A percentile compares a stretch with the other conserved stretches of the same genome.
These are phyloP conservation scores for Heterodera carotae DNA, from an alignment of 1,140 invertebrate genomes.

Conservation along the genomic window DNA sequence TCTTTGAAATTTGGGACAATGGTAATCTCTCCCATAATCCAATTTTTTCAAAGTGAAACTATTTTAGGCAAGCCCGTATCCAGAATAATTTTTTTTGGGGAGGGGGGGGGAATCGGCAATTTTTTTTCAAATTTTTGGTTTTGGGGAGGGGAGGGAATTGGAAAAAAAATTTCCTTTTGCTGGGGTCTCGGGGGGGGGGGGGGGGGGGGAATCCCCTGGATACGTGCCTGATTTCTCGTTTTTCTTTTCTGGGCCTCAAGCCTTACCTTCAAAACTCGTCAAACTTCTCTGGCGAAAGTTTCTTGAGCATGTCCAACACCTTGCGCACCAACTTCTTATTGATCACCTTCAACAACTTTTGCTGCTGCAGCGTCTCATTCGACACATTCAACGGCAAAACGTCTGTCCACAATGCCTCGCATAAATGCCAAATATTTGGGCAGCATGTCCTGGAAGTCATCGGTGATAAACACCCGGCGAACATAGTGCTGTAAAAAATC, in stretches of 20 bases:
- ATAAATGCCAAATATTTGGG: slow-evolving; percentile 94
- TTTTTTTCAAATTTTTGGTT: too few relatives aligned
- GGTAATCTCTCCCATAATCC: too few relatives aligned
- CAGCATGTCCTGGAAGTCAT: slow-evolving; percentile 99
- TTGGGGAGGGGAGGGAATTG: too few relatives aligned
- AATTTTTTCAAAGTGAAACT: too few relatives aligned
- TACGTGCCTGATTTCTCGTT: too few relatives aligned
- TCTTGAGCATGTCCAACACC: slow-evolving; percentile 90
- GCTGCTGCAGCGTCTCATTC: slow-evolving; percentile 90
- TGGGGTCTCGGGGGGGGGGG: too few relatives aligned
- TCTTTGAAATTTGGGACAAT: too few relatives aligned
- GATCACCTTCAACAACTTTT: slow-evolving; percentile 97
- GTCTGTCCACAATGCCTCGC: slow-evolving; percentile 96
- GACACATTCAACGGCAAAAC: slow-evolving; percentile 97
- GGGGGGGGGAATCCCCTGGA: too few relatives aligned
- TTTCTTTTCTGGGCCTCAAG: slow-evolving; percentile 66
- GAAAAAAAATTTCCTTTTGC: too few relatives aligned
- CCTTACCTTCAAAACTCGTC: slow-evolving; percentile 97
- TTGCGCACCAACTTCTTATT: slow-evolving; percentile 98
- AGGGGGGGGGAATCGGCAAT: too few relatives aligned
- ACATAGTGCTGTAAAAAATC: slow-evolving; percentile 81
- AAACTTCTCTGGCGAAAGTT: slow-evolving; percentile 86
- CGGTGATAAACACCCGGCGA: slow-evolving; percentile 95
- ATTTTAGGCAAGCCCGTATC: too few relatives aligned
- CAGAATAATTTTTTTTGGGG: too few relatives aligned